phyloP scores from a whole-genome alignment of 2,113 vertebrate genomes.

The Pteruthius melanotis region DNA sequence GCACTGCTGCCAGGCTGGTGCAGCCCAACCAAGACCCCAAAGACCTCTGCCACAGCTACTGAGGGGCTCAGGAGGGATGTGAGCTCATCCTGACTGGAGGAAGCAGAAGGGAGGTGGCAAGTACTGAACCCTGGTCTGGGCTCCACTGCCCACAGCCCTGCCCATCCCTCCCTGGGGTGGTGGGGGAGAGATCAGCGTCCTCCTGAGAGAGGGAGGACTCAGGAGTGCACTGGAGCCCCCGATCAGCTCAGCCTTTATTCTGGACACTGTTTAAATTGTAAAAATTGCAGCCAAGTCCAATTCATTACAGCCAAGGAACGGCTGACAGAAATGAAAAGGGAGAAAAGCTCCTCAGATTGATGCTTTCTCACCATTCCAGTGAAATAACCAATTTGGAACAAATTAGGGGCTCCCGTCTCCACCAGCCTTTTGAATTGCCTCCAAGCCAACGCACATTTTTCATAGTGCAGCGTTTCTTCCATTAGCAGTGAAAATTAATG shows the following conservation, averaged over 20 bases:
- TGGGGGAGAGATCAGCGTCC: neutral
- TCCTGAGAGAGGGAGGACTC: neutral
- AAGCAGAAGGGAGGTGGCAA: neutral
- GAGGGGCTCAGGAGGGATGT: rapidly evolving
- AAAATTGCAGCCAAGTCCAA: conserved; percentile 6
- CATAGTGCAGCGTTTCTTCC: neutral
- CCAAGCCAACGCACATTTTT: neutral
- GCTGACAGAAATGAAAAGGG: neutral
- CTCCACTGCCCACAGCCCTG: neutral
- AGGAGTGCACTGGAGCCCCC: rapidly evolving
- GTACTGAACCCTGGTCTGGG: neutral
- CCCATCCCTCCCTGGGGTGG: neutral
- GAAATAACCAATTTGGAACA: conserved; percentile 36
- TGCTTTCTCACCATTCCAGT: neutral
- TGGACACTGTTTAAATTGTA: neutral
- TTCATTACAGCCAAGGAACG: neutral
- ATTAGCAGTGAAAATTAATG: neutral
- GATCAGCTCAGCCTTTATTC: neutral
- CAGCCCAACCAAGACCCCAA: neutral
- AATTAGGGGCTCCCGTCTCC: conserved; percentile 26
- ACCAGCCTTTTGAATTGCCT: conserved; percentile 14
- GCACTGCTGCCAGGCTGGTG: neutral
- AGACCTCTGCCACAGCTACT: neutral
- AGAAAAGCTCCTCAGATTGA: conserved; percentile 4
- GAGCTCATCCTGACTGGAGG: neutral